phyloP scores from a whole-genome alignment of 2,888 invertebrate genomes.

The Deroplatys truncata region DNA sequence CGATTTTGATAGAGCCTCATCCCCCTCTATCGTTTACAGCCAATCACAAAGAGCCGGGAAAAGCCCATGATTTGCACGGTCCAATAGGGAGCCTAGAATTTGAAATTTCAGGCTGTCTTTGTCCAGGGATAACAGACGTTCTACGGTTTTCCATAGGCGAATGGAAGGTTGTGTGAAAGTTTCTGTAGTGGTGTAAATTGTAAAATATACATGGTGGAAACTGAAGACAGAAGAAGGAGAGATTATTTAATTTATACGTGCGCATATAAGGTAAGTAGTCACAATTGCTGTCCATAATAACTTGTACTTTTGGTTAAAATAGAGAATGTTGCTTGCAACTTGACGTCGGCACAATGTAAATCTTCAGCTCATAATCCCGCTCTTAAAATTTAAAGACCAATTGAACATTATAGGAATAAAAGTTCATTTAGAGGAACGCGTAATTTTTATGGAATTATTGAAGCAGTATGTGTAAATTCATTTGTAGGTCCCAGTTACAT shows the following conservation, averaged over 20 bases:
- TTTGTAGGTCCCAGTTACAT: neutral
- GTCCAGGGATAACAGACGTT: slow-evolving; percentile 35
- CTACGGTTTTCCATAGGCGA: slow-evolving; percentile 28
- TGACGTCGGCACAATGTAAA: slow-evolving; percentile 17
- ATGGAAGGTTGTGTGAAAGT: slow-evolving; percentile 25
- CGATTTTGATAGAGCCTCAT: slow-evolving; percentile 22
- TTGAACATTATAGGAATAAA: too few relatives aligned
- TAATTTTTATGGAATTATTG: too few relatives aligned
- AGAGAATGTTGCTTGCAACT: neutral
- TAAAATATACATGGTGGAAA: slow-evolving; percentile 57
- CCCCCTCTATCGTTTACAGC: slow-evolving; percentile 33
- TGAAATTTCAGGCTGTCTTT: slow-evolving; percentile 55
- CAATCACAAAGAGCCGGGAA: slow-evolving; percentile 45
- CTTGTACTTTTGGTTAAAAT: slow-evolving; percentile 9
- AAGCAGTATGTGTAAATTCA: too few relatives aligned
- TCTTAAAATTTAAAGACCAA: slow-evolving; percentile 5
- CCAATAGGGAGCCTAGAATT: slow-evolving; percentile 53
- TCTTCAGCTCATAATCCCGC: slow-evolving; percentile 7
- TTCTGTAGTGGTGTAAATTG: slow-evolving; percentile 18
- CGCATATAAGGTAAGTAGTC: slow-evolving; percentile 64
- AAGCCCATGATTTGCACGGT: slow-evolving; percentile 50
- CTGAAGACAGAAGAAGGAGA: slow-evolving; percentile 64
- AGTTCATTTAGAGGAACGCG: too few relatives aligned
- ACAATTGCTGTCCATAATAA: neutral
- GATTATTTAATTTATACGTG: slow-evolving; percentile 61